Conservation (phyloP, 2,113 vertebrate species). For the Hippocampus abdominalis region DNA sequence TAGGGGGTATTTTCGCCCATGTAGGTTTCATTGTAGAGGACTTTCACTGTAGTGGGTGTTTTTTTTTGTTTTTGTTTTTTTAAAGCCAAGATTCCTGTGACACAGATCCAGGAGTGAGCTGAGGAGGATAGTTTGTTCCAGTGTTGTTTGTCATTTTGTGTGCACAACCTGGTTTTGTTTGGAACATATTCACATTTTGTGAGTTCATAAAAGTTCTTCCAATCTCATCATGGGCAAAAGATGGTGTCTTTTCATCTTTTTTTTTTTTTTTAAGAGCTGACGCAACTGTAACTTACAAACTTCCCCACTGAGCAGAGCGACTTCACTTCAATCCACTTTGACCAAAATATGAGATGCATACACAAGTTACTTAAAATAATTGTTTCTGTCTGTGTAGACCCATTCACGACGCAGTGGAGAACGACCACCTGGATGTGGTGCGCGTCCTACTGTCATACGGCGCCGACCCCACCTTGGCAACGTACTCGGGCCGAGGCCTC, state of each 20-base stretch:
- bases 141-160: background rate
- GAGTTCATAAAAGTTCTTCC: background rate
- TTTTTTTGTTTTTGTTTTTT: background rate
- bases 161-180: background rate
- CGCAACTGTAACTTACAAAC: background rate
- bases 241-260: background rate
- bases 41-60: background rate
- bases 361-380: background rate
- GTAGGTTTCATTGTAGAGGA: too few species aligned
- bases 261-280: background rate
- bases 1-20: too few species aligned
- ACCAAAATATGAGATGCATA: background rate
- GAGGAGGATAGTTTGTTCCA: too few species aligned
- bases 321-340: background rate
- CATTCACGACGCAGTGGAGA: conserved; percentile 91
- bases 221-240: background rate
- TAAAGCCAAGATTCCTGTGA: too few species aligned
- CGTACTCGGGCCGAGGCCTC: conserved; percentile 89
- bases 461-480: conserved; percentile 90
- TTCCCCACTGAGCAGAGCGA: background rate
- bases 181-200: background rate
- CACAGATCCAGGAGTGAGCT: too few species aligned
- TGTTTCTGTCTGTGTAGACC: conserved; percentile 68
- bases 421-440: conserved; percentile 90
- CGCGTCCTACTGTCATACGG: conserved; percentile 89